Percentiles rank a stretch among this genome's conserved stretches.
phyloP scores from a whole-genome alignment of 2,113 vertebrate genomes.

The Microcebus murinus region DNA sequence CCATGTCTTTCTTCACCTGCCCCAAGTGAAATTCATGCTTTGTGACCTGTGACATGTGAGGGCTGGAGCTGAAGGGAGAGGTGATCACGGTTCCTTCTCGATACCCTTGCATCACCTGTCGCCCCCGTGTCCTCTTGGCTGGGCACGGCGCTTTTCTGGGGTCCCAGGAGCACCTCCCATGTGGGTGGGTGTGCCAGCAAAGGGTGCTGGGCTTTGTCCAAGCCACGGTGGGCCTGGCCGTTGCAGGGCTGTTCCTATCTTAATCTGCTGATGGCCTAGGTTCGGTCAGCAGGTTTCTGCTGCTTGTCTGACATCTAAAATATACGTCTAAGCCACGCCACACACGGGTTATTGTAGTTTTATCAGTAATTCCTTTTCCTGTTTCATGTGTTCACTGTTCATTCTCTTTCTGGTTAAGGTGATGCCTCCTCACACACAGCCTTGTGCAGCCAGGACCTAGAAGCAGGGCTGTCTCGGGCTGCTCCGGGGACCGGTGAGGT shows the following conservation, averaged over 20 bases:
- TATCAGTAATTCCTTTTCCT: background rate
- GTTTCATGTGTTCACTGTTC: background rate
- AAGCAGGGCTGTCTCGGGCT: constrained; percentile 70
- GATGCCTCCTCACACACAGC: constrained; percentile 65
- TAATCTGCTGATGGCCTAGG: accelerated
- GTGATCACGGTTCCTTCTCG: background rate
- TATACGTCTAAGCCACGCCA: background rate
- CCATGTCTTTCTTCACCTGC: background rate
- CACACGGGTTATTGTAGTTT: background rate
- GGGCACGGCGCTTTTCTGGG: background rate
- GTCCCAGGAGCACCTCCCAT: background rate
- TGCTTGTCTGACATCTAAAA: background rate
- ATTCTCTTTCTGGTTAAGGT: constrained; percentile 70
- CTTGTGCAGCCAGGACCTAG: constrained; percentile 65
- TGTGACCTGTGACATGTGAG: background rate
- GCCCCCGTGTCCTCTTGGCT: background rate
- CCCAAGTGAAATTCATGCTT: background rate
- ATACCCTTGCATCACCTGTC: background rate
- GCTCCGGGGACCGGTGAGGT: constrained; percentile 75
- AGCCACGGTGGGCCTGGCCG: accelerated
- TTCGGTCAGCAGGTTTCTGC: no score
- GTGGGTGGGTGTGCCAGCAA: background rate
- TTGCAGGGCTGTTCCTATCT: background rate
- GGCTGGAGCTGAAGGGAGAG: background rate
- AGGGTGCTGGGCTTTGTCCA: background rate